Percentiles rank a stretch among this genome's conserved stretches.
phyloP scores from a whole-genome alignment of 2,888 invertebrate genomes.

The Lydus trimaculatus region DNA sequence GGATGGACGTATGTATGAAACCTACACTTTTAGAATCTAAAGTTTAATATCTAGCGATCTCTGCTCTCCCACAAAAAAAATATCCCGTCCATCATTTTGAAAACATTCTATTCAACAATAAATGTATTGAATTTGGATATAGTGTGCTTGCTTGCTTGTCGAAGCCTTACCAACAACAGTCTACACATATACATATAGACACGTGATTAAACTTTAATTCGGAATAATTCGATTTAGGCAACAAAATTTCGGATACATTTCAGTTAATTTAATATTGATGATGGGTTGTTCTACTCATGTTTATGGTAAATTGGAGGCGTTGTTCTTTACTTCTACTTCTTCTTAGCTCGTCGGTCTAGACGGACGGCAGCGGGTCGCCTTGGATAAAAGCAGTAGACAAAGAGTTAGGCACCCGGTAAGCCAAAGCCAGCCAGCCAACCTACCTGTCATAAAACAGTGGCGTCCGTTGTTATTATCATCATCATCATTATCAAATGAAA shows the following conservation, averaged over 20 bases:
- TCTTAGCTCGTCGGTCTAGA: constrained; percentile 37
- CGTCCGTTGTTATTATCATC: constrained; percentile 40
- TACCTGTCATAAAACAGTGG: constrained; percentile 44
- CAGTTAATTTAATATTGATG: constrained; percentile 7
- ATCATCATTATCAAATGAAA: constrained; percentile 22
- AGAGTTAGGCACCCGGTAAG: constrained; percentile 35
- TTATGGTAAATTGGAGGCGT: neutral
- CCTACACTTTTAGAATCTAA: constrained; percentile 5
- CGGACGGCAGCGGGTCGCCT: constrained; percentile 43
- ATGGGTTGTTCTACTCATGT: neutral
- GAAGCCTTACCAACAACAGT: neutral
- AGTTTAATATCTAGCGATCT: neutral
- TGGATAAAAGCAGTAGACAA: constrained; percentile 37
- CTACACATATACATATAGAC: neutral
- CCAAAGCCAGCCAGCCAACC: no score
- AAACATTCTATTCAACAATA: neutral
- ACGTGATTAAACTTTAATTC: neutral
- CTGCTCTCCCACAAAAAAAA: neutral
- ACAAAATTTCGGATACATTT: neutral
- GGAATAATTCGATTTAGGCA: neutral
- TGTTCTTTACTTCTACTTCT: neutral
- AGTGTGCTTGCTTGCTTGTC: neutral
- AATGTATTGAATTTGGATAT: neutral
- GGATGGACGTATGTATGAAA: neutral
- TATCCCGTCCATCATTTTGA: neutral